These are phyloP conservation scores for Agapetus fuscipes DNA, from an alignment of 2,888 invertebrate genomes.

Conservation along the genomic window DNA sequence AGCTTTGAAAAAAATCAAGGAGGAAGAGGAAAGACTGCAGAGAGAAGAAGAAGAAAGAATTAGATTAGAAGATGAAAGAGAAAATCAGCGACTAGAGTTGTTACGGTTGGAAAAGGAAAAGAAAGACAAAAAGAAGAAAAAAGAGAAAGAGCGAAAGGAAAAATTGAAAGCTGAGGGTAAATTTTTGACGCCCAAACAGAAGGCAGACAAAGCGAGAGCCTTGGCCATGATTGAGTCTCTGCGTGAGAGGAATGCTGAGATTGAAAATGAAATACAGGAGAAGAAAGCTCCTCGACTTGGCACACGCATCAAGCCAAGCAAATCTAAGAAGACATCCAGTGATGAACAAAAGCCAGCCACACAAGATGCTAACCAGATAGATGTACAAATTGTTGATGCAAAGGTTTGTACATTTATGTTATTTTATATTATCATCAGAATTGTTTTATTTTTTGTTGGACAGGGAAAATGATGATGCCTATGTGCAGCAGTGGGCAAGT, in stretches of 20 bases:
- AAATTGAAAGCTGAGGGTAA: constrained; percentile 95
- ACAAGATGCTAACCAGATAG: constrained; percentile 38
- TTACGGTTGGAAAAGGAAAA: constrained; percentile 74
- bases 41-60: constrained; percentile 75
- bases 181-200: constrained; percentile 86
- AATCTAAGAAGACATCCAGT: constrained; percentile 55
- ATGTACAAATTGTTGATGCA: constrained; percentile 45
- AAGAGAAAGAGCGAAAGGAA: constrained; percentile 88
- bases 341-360: constrained; percentile 44
- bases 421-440: background rate
- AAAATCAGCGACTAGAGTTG: constrained; percentile 62
- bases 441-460: background rate
- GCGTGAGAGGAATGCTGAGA: constrained; percentile 78
- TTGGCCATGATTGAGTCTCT: constrained; percentile 82
- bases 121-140: constrained; percentile 81
- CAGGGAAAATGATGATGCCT: background rate
- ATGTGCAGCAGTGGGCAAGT: no score
- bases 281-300: constrained; percentile 51
- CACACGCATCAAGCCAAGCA: constrained; percentile 63
- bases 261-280: constrained; percentile 61
- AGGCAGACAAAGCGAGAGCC: constrained; percentile 79
- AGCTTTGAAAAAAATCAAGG: constrained; percentile 75
- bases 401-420: constrained; percentile 32
- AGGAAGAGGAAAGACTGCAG: constrained; percentile 71
- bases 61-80: constrained; percentile 62